Base-by-base conservation (phyloP, 1,140 invertebrate species). In the Drosophila guanche region DNA sequence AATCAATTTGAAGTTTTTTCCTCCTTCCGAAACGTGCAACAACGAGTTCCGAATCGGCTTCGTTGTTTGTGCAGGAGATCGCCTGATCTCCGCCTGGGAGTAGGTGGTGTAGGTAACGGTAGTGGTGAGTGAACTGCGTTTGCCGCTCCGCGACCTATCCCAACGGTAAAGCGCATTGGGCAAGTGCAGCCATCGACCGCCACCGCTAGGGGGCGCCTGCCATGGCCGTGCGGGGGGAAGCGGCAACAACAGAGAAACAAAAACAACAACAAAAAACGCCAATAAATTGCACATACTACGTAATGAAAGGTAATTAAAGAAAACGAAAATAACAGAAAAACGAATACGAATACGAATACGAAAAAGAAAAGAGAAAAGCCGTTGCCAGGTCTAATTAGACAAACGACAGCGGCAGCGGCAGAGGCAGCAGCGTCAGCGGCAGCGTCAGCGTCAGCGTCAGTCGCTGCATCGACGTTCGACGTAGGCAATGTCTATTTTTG, bases 231-330 rank as follows among this genome's bases (percentile, higher is more conserved):
- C 14, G 20, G 59, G 37, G 59, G 47, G 14, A 57, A 53, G 37
- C 57, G 14, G 41, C 8, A 41, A 47, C 41, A 55, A 20, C 16
- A 20, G 16, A 37, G 45, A 5, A 55, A 52, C 23, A 14, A 37
- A 10, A 43, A 12, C 12, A 52, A 22, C 29, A 51, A 47, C 20
- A 70, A 51, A 25, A 55, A 77, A 75, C 40, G 74, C 62, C 79
- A 80, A 73, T 71, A 81, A 75, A 75, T 61, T 69, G 76, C 58
- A 56, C 75, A 84, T 78, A 88, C 78, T 78, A 88, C 78, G 84
- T 88, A 88, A 88, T 89, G 71, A 76, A 88, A 84, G 79, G 84
- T 89, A 89, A 89, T 89, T 84, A 83, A 89, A 83, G 71, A 77
- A 79, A 79, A 79, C 48, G 46, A 46, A 73, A 73, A 81, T 56